These are phyloP conservation scores for Apis laboriosa DNA, from an alignment of 1,140 invertebrate species.

Conservation along the genomic window DNA sequence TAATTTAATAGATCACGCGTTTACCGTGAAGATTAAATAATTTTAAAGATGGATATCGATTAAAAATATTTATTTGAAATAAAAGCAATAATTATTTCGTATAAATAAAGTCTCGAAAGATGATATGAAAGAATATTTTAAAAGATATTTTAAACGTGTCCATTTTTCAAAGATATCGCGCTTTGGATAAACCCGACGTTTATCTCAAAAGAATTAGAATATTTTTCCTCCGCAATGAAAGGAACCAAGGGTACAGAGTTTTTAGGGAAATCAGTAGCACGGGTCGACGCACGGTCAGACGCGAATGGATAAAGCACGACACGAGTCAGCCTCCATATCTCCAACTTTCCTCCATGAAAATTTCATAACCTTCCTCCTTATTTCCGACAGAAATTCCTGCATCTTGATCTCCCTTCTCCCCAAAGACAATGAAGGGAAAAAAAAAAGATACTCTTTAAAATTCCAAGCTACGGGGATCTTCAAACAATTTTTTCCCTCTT, in stretches of 20 bases:
- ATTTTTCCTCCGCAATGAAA: neutral
- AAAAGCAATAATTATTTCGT: neutral
- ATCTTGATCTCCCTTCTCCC: neutral
- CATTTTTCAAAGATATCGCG: no score
- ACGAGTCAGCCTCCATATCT: no score
- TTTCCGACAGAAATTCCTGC: neutral
- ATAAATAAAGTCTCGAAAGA: neutral
- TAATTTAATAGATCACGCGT: neutral
- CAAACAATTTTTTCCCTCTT: neutral
- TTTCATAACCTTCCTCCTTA: no score
- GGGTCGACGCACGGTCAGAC: slow-evolving; percentile 3
- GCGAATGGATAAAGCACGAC: neutral
- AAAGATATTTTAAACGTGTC: no score
- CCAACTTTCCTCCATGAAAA: neutral
- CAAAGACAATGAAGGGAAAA: no score
- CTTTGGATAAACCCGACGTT: no score
- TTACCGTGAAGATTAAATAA: neutral
- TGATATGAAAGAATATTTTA: no score
- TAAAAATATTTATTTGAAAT: no score
- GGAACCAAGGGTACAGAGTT: neutral
- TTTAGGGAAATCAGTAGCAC: slow-evolving; percentile 1
- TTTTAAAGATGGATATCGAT: no score
- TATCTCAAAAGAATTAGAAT: neutral
- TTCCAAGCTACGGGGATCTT: neutral
- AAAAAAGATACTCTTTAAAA: neutral